Conservation (phyloP, 1,140 invertebrate genomes). For the Drusus annulatus region DNA sequence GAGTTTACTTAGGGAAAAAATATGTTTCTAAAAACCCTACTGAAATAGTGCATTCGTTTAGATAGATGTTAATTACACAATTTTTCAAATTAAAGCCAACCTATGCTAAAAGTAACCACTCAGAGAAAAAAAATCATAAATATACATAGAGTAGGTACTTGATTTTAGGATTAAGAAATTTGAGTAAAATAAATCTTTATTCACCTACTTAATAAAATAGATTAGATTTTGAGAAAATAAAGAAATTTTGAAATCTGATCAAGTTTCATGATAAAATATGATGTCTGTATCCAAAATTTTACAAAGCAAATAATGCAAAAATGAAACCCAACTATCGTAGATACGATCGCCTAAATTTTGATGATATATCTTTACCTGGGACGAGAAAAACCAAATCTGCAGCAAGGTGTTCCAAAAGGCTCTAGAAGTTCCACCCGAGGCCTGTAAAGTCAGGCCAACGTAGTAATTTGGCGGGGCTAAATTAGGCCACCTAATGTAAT, state of each 20-base stretch:
- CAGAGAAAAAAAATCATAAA: too few species aligned
- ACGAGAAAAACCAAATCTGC: neutral
- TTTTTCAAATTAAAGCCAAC: too few species aligned
- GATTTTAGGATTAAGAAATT: too few species aligned
- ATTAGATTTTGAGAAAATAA: neutral
- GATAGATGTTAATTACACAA: too few species aligned
- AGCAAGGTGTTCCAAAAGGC: neutral
- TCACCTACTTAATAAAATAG: too few species aligned
- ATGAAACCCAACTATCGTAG: neutral
- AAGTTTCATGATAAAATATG: neutral
- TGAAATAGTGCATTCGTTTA: too few species aligned
- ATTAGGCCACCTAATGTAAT: neutral
- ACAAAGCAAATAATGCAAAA: slow-evolving; percentile 15
- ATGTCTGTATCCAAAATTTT: neutral
- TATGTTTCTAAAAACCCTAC: too few species aligned
- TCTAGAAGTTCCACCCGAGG: slow-evolving; percentile 13
- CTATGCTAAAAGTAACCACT: too few species aligned
- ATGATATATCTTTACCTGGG: neutral
- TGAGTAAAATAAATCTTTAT: too few species aligned
- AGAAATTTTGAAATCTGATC: slow-evolving; percentile 1
- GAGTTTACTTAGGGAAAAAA: too few species aligned
- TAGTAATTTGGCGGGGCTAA: slow-evolving; percentile 7
- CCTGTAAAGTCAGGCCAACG: neutral
- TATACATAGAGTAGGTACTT: too few species aligned
- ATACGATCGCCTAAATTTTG: neutral